Percentiles rank a stretch among this genome's conserved stretches.
phyloP scores from a whole-genome alignment of 2,888 invertebrate genomes.

The Drosophila anceps region DNA sequence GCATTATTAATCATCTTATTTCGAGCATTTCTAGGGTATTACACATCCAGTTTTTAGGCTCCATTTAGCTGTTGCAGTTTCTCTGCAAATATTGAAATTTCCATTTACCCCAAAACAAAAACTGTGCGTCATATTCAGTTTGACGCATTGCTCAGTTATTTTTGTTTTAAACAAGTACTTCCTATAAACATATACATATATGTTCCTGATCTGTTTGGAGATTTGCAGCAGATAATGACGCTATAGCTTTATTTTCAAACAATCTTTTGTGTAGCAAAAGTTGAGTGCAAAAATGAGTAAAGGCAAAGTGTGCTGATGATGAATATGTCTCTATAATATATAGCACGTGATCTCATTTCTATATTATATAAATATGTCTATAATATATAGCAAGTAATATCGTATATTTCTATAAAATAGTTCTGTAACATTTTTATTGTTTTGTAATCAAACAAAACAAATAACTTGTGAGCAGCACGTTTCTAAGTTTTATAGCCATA shows the following conservation, averaged over 20 bases:
- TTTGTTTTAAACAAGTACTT: not conserved
- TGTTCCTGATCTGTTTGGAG: not conserved
- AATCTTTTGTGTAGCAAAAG: not conserved
- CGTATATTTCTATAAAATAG: not conserved
- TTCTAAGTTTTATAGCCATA: not conserved
- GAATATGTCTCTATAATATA: not conserved
- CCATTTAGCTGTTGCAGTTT: not conserved
- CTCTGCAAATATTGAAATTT: constrained; percentile 7
- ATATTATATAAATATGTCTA: not conserved
- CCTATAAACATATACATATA: not conserved
- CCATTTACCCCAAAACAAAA: not conserved
- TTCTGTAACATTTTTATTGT: not conserved
- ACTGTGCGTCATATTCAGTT: not conserved
- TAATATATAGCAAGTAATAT: not conserved
- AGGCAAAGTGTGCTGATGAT: not conserved
- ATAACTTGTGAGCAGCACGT: not conserved
- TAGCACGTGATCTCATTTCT: not conserved
- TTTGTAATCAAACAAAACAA: not conserved
- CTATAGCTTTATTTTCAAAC: not conserved
- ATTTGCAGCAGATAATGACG: not conserved
- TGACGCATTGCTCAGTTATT: constrained; percentile 4
- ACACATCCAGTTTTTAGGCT: not conserved
- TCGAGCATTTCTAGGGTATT: constrained; percentile 3
- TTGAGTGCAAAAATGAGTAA: not conserved
- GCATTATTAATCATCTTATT: constrained; percentile 5